These are phyloP conservation scores for Jordanella pulchra DNA, from an alignment of 2,797 vertebrate species.

Conservation along the genomic window DNA sequence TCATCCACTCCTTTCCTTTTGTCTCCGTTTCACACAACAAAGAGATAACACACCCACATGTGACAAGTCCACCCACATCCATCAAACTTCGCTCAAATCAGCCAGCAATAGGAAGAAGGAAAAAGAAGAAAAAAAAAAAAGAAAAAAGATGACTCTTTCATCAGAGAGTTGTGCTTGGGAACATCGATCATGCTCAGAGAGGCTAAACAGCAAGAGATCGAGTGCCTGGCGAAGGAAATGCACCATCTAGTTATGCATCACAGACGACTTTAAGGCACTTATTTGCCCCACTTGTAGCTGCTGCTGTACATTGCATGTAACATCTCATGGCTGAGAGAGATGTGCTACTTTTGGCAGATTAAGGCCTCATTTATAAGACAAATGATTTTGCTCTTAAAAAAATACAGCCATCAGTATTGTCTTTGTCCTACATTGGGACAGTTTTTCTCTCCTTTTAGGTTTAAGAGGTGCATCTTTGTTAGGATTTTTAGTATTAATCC, in stretches of 20 bases:
- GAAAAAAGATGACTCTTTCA: constrained; percentile 71
- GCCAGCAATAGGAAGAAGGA: constrained; percentile 43
- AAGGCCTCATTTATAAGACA: constrained; percentile 34
- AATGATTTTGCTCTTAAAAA: constrained; percentile 17
- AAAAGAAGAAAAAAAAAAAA: constrained; percentile 15
- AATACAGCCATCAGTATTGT: background rate
- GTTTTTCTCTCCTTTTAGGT: background rate
- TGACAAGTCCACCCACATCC: constrained; percentile 81
- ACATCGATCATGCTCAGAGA: constrained; percentile 60
- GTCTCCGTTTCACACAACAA: constrained; percentile 81
- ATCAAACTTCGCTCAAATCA: constrained; percentile 76
- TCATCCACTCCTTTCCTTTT: constrained; percentile 79
- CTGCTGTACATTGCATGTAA: constrained; percentile 37
- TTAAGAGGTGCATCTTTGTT: background rate
- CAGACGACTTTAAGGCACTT: constrained; percentile 39
- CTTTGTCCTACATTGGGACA: background rate
- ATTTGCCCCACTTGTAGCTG: constrained; percentile 38
- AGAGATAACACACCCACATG: constrained; percentile 79
- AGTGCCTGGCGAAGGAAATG: constrained; percentile 31
- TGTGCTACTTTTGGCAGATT: constrained; percentile 23
- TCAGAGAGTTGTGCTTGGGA: constrained; percentile 64
- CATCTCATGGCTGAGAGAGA: constrained; percentile 17
- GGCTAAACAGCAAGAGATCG: constrained; percentile 48
- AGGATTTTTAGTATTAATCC: background rate
- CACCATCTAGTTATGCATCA: constrained; percentile 37